Evolutionary conservation across 2,797 vertebrate species (phyloP).

Genomic region (Leucoraja ocellata): DNA sequence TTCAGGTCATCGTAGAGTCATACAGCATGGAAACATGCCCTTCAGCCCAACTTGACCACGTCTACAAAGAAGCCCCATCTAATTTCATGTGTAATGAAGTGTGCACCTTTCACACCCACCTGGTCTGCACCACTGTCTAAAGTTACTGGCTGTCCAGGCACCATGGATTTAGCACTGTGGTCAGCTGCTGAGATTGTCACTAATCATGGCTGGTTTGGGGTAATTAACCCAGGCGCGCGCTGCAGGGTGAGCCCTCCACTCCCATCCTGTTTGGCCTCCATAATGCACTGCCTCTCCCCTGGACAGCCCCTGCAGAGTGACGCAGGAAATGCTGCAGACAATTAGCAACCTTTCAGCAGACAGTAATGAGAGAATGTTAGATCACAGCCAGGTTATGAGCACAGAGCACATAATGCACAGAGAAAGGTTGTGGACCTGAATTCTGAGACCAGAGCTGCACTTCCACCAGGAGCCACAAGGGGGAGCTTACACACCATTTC

Average conservation of each 20-base stretch:
- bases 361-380: too few species aligned
- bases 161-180: not conserved
- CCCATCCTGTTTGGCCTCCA: not conserved
- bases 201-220: not conserved
- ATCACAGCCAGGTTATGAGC: too few species aligned
- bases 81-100: not conserved
- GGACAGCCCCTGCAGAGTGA: not conserved
- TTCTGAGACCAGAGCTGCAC: not conserved
- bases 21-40: too few species aligned
- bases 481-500: not conserved
- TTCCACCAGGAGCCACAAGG: not conserved
- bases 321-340: not conserved
- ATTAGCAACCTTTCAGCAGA: too few species aligned
- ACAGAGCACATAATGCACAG: too few species aligned
- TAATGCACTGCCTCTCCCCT: not conserved
- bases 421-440: not conserved
- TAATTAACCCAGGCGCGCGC: not conserved
- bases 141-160: too few species aligned
- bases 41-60: too few species aligned
- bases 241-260: not conserved
- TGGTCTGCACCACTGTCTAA: not conserved
- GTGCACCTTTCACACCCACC: not conserved
- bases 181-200: not conserved
- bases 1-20: too few species aligned
- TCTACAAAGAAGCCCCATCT: too few species aligned